These are phyloP conservation scores for Aptenodytes patagonicus DNA, from an alignment of 2,113 vertebrate genomes.

Conservation along the genomic window DNA sequence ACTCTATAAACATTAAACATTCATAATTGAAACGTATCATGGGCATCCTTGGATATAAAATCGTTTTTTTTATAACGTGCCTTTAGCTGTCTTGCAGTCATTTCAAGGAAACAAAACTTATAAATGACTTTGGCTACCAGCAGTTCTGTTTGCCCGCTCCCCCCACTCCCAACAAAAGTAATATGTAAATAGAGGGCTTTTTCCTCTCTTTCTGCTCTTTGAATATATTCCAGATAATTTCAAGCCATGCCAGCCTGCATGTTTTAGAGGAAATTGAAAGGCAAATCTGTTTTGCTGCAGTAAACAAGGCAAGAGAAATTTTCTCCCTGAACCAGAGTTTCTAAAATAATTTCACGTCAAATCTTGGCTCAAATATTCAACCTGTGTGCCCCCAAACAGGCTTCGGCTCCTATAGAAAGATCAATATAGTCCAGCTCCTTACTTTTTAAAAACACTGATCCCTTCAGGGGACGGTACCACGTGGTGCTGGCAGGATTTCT, in stretches of 20 bases:
- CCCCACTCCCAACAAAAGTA: not conserved
- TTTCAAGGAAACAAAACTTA: not conserved
- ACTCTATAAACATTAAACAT: not conserved
- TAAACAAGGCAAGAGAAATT: not conserved
- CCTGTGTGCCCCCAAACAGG: not conserved
- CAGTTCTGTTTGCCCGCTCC: not conserved
- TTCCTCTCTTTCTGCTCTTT: not conserved
- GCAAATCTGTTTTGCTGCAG: not conserved
- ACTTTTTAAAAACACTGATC: not conserved
- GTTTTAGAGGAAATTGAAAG: conserved; percentile 23
- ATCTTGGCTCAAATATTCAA: not conserved
- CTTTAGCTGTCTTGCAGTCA: not conserved
- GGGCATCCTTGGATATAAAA: not conserved
- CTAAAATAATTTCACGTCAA: not conserved
- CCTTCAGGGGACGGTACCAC: not conserved
- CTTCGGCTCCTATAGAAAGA: not conserved
- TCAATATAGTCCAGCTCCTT: not conserved
- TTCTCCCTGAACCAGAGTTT: not conserved
- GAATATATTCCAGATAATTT: conserved; percentile 7
- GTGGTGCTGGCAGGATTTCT: not conserved
- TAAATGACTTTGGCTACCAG: not conserved
- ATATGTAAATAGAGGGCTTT: not conserved
- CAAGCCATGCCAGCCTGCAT: not conserved
- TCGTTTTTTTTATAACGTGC: not conserved
- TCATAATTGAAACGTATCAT: not conserved